Percentiles rank a stretch among this genome's conserved stretches.
Conservation (phyloP, 2,113 vertebrate genomes). For the Ascaphus truei region DNA sequence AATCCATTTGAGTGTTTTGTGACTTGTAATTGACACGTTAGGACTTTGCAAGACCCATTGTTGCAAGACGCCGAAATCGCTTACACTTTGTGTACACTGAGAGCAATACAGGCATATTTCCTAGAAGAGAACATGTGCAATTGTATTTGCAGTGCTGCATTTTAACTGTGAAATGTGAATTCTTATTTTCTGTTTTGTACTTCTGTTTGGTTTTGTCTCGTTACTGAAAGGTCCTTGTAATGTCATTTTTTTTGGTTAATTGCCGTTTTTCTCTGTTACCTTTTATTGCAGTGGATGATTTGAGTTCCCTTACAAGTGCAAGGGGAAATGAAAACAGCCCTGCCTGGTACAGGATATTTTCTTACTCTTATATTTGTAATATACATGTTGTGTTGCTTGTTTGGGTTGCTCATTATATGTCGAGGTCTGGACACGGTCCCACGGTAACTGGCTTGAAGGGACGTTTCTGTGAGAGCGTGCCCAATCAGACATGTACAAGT, state of each 20-base stretch:
- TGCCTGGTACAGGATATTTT: constrained; percentile 41
- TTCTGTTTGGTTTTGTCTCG: background rate
- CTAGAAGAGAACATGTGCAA: constrained; percentile 17
- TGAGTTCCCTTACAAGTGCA: constrained; percentile 55
- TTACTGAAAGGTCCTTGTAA: background rate
- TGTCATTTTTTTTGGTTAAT: background rate
- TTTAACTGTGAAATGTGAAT: constrained; percentile 39
- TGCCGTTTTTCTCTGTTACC: background rate
- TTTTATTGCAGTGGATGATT: constrained; percentile 44
- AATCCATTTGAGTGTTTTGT: background rate
- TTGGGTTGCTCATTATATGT: too few relatives aligned
- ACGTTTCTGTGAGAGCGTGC: too few relatives aligned
- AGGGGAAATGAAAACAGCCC: constrained; percentile 64
- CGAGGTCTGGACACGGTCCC: too few relatives aligned
- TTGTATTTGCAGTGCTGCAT: constrained; percentile 50
- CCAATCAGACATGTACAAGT: too few relatives aligned
- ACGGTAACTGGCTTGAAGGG: too few relatives aligned
- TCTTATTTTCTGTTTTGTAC: background rate
- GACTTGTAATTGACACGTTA: background rate
- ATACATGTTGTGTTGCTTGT: too few relatives aligned
- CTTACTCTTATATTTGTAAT: constrained; percentile 41
- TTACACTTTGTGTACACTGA: background rate
- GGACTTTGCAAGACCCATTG: background rate
- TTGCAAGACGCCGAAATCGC: background rate
- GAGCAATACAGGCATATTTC: background rate